Conservation (phyloP, 2,888 invertebrate species). For the Brenthis daphne region DNA sequence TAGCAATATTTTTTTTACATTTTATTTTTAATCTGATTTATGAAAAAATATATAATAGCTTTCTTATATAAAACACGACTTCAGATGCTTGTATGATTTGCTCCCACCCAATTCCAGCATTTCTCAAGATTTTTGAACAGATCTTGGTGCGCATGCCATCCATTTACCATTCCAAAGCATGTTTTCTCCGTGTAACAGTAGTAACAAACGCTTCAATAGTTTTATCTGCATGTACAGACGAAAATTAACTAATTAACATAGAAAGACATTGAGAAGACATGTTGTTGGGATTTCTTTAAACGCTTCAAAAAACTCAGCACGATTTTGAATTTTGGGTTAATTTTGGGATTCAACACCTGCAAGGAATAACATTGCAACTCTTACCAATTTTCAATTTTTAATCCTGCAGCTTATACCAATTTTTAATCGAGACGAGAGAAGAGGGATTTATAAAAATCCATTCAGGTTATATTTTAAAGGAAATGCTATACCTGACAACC, state of each 20-base stretch:
- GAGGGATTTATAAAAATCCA: too few relatives aligned
- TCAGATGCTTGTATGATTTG: slow-evolving; percentile 51
- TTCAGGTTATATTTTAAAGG: too few relatives aligned
- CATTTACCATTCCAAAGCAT: slow-evolving; percentile 56
- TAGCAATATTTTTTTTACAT: not conserved
- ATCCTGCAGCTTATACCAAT: too few relatives aligned
- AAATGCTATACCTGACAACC: too few relatives aligned
- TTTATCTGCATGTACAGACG: slow-evolving; percentile 1
- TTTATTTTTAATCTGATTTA: not conserved
- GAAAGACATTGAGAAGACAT: slow-evolving; percentile 57
- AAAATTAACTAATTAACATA: slow-evolving; percentile 44
- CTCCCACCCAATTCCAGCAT: slow-evolving; percentile 56
- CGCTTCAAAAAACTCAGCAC: slow-evolving; percentile 10
- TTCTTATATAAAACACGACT: not conserved
- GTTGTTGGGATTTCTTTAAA: slow-evolving; percentile 46
- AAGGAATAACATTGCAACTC: too few relatives aligned
- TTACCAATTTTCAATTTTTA: too few relatives aligned
- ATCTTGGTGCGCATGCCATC: slow-evolving; percentile 34
- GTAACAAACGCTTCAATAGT: slow-evolving; percentile 5
- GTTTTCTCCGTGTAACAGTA: slow-evolving; percentile 62
- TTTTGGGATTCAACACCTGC: too few relatives aligned
- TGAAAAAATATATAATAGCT: too few relatives aligned
- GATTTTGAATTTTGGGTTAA: slow-evolving; percentile 3
- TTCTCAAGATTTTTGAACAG: slow-evolving; percentile 44
- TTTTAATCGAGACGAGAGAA: too few relatives aligned